phyloP scores from a whole-genome alignment of 2,797 vertebrate species.

The Protosalanx chinensis region DNA sequence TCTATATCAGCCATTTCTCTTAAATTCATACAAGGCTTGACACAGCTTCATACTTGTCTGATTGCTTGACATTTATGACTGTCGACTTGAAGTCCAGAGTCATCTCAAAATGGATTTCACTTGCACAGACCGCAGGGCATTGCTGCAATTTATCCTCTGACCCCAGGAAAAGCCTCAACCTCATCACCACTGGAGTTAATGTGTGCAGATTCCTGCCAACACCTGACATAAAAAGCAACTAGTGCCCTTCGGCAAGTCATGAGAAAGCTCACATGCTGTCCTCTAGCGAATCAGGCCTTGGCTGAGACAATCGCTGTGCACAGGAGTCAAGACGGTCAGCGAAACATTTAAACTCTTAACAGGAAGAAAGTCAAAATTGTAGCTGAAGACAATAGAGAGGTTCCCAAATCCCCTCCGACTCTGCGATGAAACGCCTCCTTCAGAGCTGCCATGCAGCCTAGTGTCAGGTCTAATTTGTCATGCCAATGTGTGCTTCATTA shows the following conservation, averaged over 20 bases:
- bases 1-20: too few relatives aligned
- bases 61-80: too few relatives aligned
- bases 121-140: background rate
- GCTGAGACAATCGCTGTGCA: background rate
- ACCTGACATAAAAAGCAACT: background rate
- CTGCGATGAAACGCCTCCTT: background rate
- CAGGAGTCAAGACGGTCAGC: too few relatives aligned
- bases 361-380: too few relatives aligned
- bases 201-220: background rate
- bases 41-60: too few relatives aligned
- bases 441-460: background rate
- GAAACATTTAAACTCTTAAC: too few relatives aligned
- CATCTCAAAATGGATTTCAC: background rate
- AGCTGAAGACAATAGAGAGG: background rate
- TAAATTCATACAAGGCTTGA: too few relatives aligned
- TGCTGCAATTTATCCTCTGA: background rate
- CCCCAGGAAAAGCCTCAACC: too few relatives aligned
- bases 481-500: slow-evolving; percentile 21
- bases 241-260: background rate
- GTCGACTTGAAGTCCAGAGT: too few relatives aligned
- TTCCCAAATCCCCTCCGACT: background rate
- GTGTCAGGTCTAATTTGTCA: slow-evolving; percentile 24
- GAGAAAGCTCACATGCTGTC: background rate
- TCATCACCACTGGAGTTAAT: background rate
- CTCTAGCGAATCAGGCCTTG: background rate